phyloP scores from a whole-genome alignment of 1,140 invertebrate species.

The Pollicipes pollicipes region DNA sequence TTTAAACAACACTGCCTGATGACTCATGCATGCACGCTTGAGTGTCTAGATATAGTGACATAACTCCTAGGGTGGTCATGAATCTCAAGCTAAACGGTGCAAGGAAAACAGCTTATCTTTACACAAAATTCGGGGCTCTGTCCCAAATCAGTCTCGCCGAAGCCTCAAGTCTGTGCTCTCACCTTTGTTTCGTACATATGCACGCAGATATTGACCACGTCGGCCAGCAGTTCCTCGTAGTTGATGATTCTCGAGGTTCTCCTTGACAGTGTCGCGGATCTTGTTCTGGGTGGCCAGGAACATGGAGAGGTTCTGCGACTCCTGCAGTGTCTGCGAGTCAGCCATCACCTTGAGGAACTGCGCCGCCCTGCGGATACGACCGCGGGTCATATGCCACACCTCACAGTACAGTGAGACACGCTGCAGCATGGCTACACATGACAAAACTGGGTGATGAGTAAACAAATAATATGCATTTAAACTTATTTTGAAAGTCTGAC shows the following conservation, averaged over 20 bases:
- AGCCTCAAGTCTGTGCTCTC: not conserved
- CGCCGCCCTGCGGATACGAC: conserved; percentile 55
- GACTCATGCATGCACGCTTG: no score
- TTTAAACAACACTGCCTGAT: no score
- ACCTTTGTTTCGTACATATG: conserved; percentile 88
- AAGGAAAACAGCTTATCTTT: no score
- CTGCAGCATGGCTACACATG: not conserved
- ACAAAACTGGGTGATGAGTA: not conserved
- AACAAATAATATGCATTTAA: not conserved
- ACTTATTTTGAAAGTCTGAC: not conserved
- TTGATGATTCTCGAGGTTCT: conserved; percentile 64
- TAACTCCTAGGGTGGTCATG: no score
- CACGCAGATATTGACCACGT: conserved; percentile 94
- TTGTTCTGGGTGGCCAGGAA: conserved; percentile 98
- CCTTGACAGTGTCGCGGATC: conserved; percentile 87
- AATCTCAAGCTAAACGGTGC: no score
- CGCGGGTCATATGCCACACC: no score
- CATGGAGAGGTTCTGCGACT: conserved; percentile 99
- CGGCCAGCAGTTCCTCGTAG: conserved; percentile 34
- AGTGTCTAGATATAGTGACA: no score
- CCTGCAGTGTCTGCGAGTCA: conserved; percentile 86
- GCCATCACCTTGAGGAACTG: conserved; percentile 91
- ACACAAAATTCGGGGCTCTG: no score
- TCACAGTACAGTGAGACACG: no score
- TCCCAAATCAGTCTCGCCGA: no score